Base-by-base conservation (phyloP, 2,797 vertebrate species). In the Lophius americanus region DNA sequence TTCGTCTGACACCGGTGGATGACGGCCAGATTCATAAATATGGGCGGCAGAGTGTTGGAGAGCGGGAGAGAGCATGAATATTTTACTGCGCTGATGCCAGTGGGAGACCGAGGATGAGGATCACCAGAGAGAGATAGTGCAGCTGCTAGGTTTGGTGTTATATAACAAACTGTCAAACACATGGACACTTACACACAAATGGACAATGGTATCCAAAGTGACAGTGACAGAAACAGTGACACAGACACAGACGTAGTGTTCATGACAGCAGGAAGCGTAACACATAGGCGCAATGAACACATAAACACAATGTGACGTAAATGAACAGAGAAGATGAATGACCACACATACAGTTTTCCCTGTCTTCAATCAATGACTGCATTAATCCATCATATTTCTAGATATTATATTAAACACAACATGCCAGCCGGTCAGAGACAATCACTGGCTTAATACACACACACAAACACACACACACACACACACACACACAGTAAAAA, bases 11-110 rank as follows among this genome's bases (percentile, higher is more conserved):
- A 68, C 57, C 41, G 12, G 75, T 74, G 76, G 57, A 86, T 60
- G 64, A 82, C 79, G 70, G 70, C 49, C 73, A 57, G 82, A 73
- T 78, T 82, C 81, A 90, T 88, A 78, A 89, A 88, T 85, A 88
- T 85, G 88, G 81, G 88, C 80, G 80, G 61, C 56, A 62, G 73
- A 76, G 78, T 57, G 70, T 74, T 39, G 78, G 75, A 68, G 64
- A 74, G 70, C 42, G 33, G 67, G 68, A 57, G 64, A 56, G 78
- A 77, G 64, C 33, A 86, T 88, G 88, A 89, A 88, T 88, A 87
- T 91, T 89, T 91, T 56, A 88, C 81, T 1, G 52, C 32, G 77
- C 79, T 9, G 49, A 74, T 81, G 82, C 85, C 88, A 71, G 73
- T 63, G 73, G 82, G 78, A 85, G 70, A 71, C 33, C 1, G 72